Evolutionary conservation across 2,797 vertebrate species (phyloP).

Genomic region (Pseudopleuronectes americanus): DNA sequence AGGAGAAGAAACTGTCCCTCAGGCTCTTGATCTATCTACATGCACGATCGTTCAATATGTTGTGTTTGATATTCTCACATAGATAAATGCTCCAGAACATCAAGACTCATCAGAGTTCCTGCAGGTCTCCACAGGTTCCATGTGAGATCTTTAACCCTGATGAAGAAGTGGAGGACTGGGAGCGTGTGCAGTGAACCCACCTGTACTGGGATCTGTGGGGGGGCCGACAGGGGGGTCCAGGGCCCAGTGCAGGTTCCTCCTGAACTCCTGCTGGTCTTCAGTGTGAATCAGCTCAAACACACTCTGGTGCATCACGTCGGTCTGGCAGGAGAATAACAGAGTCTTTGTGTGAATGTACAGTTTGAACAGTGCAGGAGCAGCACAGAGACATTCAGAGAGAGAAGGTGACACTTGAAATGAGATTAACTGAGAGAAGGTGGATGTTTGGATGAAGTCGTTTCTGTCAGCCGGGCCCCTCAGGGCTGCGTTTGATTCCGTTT

Average conservation of each 20-base stretch:
- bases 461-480: slow-evolving; percentile 18
- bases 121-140: too few relatives aligned
- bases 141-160: too few relatives aligned
- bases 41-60: too few relatives aligned
- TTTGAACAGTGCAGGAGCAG: neutral
- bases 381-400: neutral
- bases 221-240: slow-evolving; percentile 69
- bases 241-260: slow-evolving; percentile 87
- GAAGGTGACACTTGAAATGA: neutral
- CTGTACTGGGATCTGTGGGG: slow-evolving; percentile 43
- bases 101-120: too few relatives aligned
- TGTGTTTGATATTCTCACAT: too few relatives aligned
- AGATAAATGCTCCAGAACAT: too few relatives aligned
- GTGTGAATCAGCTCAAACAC: slow-evolving; percentile 87
- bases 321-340: slow-evolving; percentile 68
- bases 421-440: neutral
- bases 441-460: neutral
- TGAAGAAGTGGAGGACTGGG: neutral
- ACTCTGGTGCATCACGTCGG: slow-evolving; percentile 89
- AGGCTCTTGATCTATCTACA: too few relatives aligned
- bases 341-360: neutral
- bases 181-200: slow-evolving; percentile 28
- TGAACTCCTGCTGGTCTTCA: slow-evolving; percentile 87
- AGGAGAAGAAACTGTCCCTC: too few relatives aligned
- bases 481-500: slow-evolving; percentile 40